These are phyloP conservation scores for Metridium senile DNA, from an alignment of 92 coral and sea anemone genomes.

Conservation along the genomic window DNA sequence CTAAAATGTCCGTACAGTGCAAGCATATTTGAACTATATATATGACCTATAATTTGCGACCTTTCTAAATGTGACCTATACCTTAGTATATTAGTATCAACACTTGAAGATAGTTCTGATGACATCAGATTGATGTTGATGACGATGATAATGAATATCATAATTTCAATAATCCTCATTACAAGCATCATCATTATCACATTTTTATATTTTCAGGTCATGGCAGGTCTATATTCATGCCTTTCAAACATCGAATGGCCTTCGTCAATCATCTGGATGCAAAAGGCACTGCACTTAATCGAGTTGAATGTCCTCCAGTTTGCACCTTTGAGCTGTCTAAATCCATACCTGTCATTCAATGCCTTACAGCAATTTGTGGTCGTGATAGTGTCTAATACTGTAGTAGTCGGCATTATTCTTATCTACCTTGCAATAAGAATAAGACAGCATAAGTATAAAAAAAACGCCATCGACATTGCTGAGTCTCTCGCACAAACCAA, in stretches of 20 bases:
- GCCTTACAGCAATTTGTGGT: slow-evolving; percentile 49
- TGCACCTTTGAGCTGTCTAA: slow-evolving; percentile 51
- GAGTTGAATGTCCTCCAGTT: slow-evolving; percentile 50
- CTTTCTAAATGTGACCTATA: too few relatives aligned
- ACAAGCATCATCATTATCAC: too few relatives aligned
- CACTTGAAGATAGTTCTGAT: too few relatives aligned
- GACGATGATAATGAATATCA: too few relatives aligned
- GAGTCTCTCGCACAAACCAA: slow-evolving; percentile 16
- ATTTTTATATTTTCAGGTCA: slow-evolving; percentile 37
- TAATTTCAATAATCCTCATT: too few relatives aligned
- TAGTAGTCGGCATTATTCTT: slow-evolving; percentile 18
- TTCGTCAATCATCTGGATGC: slow-evolving; percentile 51
- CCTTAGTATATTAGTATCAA: too few relatives aligned
- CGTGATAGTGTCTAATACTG: slow-evolving; percentile 16
- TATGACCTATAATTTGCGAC: too few relatives aligned
- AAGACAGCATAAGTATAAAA: slow-evolving; percentile 1
- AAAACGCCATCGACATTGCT: slow-evolving; percentile 16
- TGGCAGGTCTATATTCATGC: slow-evolving; percentile 54
- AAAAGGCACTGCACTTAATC: slow-evolving; percentile 46
- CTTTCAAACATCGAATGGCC: slow-evolving; percentile 59
- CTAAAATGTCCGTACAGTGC: too few relatives aligned
- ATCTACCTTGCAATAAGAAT: slow-evolving; percentile 34
- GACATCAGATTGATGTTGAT: too few relatives aligned
- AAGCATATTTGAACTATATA: too few relatives aligned
- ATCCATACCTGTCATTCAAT: slow-evolving; percentile 26